Evolutionary conservation across 2,888 invertebrate species (phyloP), one percentile per base, ranked within the genome.

Genomic region (Nomada ferruginata): DNA sequence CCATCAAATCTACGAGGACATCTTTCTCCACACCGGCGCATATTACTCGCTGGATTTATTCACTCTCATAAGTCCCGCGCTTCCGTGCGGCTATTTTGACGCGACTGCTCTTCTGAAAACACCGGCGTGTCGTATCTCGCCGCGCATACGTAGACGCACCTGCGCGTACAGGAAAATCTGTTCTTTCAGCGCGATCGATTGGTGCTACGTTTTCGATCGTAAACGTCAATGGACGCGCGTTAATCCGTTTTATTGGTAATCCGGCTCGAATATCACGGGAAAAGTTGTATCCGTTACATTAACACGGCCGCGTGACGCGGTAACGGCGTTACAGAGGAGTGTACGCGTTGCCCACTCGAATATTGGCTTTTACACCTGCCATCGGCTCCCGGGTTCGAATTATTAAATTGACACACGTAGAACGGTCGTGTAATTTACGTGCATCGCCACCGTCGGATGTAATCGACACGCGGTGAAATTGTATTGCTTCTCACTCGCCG

Each of bases 1-100:
- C 78, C 87, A 83, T 90, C 88, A 82, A 90, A 87, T 88, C 85
- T 85, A 76, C 81, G 73, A 63, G 74, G 65, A 52, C 80, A 79
- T 85, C 87, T 80, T 81, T 72, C 74, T 66, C 75, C 42, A 57
- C 50, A 57, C 50, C 71, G 61, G 29, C 66, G 50, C 64, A 72
- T 65, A 76, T 64, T 76, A 75, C 61, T 76, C 64, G 68, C 82
- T 47, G 81, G 85, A 88, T 89, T 88, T 85, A 85, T 86, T 65
- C 20, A 70, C 69, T 64, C 64, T 64, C 74, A 83, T 84, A 79
- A 83, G 73, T 73, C 65, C 72, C 73, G 52, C 77, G 60, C 47
- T 61, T 5, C n/a, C 1, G 15, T 13, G 3, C 1, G 36, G 23
- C 57, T 36, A 9, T 7, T n/a, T 13, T 13, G 60, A 2, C n/a